Percentiles rank a stretch among this genome's conserved stretches.
Conservation (phyloP, 2,113 vertebrate genomes). For the Peucedramus taeniatus region DNA sequence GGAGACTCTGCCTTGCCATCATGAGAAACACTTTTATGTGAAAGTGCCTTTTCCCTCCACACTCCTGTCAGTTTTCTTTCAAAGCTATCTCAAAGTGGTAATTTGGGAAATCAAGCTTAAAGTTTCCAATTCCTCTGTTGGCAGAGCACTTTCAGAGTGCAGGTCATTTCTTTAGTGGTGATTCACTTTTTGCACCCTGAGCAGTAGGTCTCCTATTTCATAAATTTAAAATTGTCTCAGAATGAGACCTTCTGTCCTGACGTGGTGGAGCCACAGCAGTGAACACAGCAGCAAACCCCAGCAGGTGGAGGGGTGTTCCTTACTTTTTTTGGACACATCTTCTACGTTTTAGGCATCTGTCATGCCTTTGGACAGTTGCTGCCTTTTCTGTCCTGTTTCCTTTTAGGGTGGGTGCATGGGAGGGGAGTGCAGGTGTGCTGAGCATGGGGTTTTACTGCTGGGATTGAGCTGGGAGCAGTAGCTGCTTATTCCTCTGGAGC, state of each 20-base stretch:
- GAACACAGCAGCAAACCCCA: background rate
- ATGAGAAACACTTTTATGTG: background rate
- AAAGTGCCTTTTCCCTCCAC: background rate
- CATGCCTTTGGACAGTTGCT: background rate
- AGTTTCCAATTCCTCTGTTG: slow-evolving; percentile 6
- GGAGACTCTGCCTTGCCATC: background rate
- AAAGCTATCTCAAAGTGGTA: slow-evolving; percentile 6
- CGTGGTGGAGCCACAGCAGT: background rate
- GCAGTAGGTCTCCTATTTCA: slow-evolving; percentile 5
- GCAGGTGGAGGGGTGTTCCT: background rate
- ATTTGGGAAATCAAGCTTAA: slow-evolving; percentile 6
- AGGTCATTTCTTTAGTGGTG: background rate
- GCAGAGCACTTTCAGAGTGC: background rate
- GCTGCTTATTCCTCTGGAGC: background rate
- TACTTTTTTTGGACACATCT: background rate
- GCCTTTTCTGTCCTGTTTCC: background rate
- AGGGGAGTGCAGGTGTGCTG: background rate
- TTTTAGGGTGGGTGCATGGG: background rate
- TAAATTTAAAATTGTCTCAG: background rate
- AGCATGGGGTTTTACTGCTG: background rate
- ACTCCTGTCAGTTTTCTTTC: background rate
- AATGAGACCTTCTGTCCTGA: background rate
- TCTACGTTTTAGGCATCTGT: background rate
- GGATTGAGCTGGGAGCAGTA: background rate
- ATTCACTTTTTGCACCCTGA: background rate